Percentiles rank a stretch among this genome's conserved stretches.
Evolutionary conservation across 2,888 invertebrate species (phyloP).

Genomic region (Cephus pygmeus): DNA sequence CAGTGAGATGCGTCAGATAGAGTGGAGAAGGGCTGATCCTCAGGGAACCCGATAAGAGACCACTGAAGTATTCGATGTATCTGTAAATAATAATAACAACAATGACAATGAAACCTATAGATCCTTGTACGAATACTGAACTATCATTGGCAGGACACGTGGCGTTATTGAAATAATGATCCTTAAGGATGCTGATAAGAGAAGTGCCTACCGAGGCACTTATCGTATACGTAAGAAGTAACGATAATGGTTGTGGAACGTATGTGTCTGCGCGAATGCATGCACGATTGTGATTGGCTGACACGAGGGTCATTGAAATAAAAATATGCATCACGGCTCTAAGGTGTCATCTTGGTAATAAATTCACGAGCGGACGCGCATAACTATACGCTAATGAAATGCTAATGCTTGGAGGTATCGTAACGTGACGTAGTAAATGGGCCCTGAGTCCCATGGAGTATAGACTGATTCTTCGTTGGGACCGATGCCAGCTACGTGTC

Average conservation of each 20-base stretch:
- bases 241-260: background rate
- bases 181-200: constrained; percentile 12
- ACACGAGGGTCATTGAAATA: constrained; percentile 10
- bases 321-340: constrained; percentile 8
- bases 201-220: too few relatives aligned
- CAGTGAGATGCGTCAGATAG: constrained; percentile 86
- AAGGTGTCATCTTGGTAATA: constrained; percentile 7
- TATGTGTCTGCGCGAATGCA: background rate
- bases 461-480: background rate
- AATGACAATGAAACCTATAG: constrained; percentile 22
- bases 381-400: constrained; percentile 36
- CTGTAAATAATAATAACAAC: constrained; percentile 66
- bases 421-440: background rate
- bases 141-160: background rate
- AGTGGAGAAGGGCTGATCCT: constrained; percentile 89
- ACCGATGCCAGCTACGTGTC: background rate
- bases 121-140: constrained; percentile 6
- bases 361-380: background rate
- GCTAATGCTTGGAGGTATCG: constrained; percentile 36
- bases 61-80: constrained; percentile 93
- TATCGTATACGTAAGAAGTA: background rate
- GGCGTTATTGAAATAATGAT: constrained; percentile 10
- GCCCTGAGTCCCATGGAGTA: background rate
- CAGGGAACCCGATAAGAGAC: constrained; percentile 87
- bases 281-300: constrained; percentile 2